Conservation (phyloP, 2,797 vertebrate genomes). For the Catamblyrhynchus diadema region DNA sequence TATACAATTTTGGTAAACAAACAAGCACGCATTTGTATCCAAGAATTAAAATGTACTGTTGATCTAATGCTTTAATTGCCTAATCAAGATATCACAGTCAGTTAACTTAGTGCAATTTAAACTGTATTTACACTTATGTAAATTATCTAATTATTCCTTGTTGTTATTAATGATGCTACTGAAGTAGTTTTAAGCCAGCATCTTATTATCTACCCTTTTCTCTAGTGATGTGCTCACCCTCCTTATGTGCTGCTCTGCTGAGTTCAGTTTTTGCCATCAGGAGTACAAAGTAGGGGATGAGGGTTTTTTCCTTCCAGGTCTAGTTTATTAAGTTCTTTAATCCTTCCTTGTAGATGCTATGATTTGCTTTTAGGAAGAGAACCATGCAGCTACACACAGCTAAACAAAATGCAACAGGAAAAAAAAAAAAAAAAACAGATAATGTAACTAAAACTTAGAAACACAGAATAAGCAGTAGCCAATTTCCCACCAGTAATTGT, state of each 20-base stretch:
- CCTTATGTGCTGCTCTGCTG: not conserved
- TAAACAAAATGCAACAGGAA: not conserved
- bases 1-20: not conserved
- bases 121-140: not conserved
- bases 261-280: not conserved
- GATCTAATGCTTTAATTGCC: not conserved
- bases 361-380: not conserved
- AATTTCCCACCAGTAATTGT: not conserved
- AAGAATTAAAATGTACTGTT: not conserved
- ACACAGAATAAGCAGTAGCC: not conserved
- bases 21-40: not conserved
- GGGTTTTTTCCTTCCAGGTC: not conserved
- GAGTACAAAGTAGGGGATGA: fast-evolving
- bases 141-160: not conserved
- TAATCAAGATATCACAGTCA: not conserved
- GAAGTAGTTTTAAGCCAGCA: not conserved
- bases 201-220: not conserved
- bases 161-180: not conserved
- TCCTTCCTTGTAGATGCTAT: not conserved
- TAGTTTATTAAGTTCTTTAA: not conserved
- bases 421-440: not conserved
- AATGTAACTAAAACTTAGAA: not conserved
- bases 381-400: not conserved
- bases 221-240: not conserved
- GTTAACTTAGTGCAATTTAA: not conserved